A percentile compares a stretch with the other conserved stretches of the same genome.
Conservation (phyloP, 2,113 vertebrate genomes). For the Suricata suricatta region DNA sequence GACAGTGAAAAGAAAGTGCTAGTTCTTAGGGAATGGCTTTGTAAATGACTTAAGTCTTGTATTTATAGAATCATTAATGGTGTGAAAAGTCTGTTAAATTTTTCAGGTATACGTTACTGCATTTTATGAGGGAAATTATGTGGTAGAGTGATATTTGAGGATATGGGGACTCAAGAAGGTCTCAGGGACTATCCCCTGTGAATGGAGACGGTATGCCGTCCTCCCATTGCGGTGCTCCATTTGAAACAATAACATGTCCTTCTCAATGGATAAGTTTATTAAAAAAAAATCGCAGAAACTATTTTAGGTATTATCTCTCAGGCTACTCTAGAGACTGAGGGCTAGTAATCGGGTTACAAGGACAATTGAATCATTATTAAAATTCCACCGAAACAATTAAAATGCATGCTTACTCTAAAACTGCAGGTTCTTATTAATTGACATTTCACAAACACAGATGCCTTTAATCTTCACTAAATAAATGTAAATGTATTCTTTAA, state of each 20-base stretch:
- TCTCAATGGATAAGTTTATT: neutral
- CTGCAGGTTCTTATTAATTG: slow-evolving; percentile 48
- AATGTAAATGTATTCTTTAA: slow-evolving; percentile 72
- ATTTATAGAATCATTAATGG: slow-evolving; percentile 72
- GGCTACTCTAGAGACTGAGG: neutral
- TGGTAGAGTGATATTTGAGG: slow-evolving; percentile 62
- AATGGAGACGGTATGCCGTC: slow-evolving; percentile 17
- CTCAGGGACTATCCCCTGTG: neutral
- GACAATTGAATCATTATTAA: slow-evolving; percentile 64
- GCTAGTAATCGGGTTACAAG: slow-evolving; percentile 32
- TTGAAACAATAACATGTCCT: slow-evolving; percentile 25
- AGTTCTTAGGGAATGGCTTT: slow-evolving; percentile 60
- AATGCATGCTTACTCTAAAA: slow-evolving; percentile 52
- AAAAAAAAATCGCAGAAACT: neutral
- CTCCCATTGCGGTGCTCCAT: neutral
- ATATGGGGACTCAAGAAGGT: slow-evolving; percentile 20
- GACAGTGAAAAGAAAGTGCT: slow-evolving; percentile 57
- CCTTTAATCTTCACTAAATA: slow-evolving; percentile 71
- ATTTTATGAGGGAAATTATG: slow-evolving; percentile 68
- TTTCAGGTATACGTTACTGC: slow-evolving; percentile 65
- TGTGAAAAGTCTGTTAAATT: slow-evolving; percentile 71
- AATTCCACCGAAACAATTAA: slow-evolving; percentile 66
- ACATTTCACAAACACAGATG: slow-evolving; percentile 65
- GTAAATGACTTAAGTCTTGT: slow-evolving; percentile 65
- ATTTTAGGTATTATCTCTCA: slow-evolving; percentile 7